These are phyloP conservation scores for Apotomis turbidana DNA, from an alignment of 2,888 invertebrate species.

Conservation along the genomic window DNA sequence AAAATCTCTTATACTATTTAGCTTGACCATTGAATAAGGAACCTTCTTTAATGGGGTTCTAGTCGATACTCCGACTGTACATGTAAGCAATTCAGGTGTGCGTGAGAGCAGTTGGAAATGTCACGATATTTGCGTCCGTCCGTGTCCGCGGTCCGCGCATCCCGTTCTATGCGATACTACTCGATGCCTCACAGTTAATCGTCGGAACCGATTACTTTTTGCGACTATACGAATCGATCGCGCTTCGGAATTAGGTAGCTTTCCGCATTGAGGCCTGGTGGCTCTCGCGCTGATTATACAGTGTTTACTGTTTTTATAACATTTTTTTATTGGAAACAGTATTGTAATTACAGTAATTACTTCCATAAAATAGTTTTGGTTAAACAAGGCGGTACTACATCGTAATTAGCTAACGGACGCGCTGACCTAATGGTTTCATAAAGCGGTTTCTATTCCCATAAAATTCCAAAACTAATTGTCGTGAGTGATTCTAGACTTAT, in stretches of 20 bases:
- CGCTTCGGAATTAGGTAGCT: conserved; percentile 20
- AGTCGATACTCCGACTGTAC: background rate
- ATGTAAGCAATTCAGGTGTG: conserved; percentile 8
- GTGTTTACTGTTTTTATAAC: conserved; percentile 2
- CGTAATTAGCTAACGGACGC: conserved; percentile 10
- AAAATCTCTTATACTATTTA: conserved; percentile 10
- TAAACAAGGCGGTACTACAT: conserved; percentile 4
- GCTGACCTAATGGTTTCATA: conserved; percentile 2
- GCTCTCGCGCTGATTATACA: conserved; percentile 12
- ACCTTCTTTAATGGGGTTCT: background rate
- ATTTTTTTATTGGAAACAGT: conserved; percentile 1
- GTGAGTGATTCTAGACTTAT: background rate
- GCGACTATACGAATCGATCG: conserved; percentile 28
- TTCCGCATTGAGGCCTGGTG: conserved; percentile 26
- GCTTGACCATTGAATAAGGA: background rate
- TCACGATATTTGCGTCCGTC: conserved; percentile 72
- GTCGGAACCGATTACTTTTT: conserved; percentile 54
- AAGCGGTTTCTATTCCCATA: background rate
- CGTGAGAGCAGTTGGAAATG: conserved; percentile 57
- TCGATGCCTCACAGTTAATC: conserved; percentile 60
- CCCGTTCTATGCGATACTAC: conserved; percentile 60
- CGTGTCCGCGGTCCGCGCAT: conserved; percentile 50
- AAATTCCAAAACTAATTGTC: background rate
- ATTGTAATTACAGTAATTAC: conserved; percentile 16
- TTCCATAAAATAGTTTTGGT: conserved; percentile 4